Evolutionary conservation across 2,797 vertebrate species (phyloP).

Genomic region (Epinephelus coioides): DNA sequence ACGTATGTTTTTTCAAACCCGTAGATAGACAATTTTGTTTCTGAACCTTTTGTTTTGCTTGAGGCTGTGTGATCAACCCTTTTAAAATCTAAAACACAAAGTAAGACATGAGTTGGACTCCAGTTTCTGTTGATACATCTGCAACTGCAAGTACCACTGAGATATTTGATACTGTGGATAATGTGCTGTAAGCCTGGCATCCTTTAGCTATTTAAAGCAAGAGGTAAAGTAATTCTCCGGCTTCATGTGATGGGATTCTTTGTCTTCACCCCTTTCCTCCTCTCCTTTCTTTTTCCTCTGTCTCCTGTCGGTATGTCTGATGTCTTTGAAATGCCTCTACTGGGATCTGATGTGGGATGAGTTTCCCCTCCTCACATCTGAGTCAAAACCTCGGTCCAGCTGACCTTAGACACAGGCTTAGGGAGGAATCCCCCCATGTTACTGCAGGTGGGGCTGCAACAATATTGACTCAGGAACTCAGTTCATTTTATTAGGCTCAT

Average conservation of each 20-base stretch:
- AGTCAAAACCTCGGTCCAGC: conserved; percentile 44
- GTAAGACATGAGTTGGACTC: not conserved
- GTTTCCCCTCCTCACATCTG: conserved; percentile 20
- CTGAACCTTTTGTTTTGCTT: not conserved
- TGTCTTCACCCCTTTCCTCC: conserved; percentile 22
- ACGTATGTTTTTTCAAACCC: not conserved
- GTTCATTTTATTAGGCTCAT: conserved; percentile 73
- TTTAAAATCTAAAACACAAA: not conserved
- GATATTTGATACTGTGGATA: conserved; percentile 40
- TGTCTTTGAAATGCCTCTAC: conserved; percentile 61
- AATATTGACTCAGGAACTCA: conserved; percentile 82
- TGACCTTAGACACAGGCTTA: conserved; percentile 67
- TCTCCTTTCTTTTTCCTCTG: not conserved
- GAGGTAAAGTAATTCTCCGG: conserved; percentile 34
- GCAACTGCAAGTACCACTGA: conserved; percentile 9
- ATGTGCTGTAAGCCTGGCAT: conserved; percentile 10
- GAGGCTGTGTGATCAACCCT: not conserved
- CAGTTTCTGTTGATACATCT: conserved; percentile 36
- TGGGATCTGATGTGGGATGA: conserved; percentile 35
- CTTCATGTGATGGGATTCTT: conserved; percentile 43
- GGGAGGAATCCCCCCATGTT: conserved; percentile 73
- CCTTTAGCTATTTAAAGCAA: conserved; percentile 48
- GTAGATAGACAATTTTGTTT: not conserved
- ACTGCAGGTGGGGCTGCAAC: conserved; percentile 79
- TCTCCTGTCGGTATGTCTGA: conserved; percentile 25